Evolutionary conservation across 2,888 invertebrate species (phyloP), one percentile per base, ranked within the genome.

Genomic region (Willowsia nigromaculata): DNA sequence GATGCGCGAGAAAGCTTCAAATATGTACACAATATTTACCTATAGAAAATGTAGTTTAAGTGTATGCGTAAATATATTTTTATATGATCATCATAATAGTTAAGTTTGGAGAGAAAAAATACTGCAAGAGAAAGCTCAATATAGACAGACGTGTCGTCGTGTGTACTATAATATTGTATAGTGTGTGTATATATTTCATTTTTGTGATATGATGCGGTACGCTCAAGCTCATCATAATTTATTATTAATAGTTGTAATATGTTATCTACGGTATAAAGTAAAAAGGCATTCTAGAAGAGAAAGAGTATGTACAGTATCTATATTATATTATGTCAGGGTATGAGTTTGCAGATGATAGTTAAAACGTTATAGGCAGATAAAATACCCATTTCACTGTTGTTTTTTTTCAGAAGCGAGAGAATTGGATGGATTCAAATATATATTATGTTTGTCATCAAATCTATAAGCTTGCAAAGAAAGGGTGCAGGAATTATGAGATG

Each of bases 51-150:
- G n/a, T n/a, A n/a, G n/a, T n/a, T n/a, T n/a, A n/a, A n/a, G n/a
- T n/a, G 56, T n/a, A 5, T 27, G 25, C 22, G 22, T 15, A 62
- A 62, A 22, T 3, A n/a, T 6, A 62, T 62, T 13, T 22, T 2
- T 56, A 22, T 9, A 18, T 56, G 22, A 47, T 47, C 25, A 15
- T 22, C 3, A 18, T 43, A 27, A 25, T 56, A 25, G 25, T 56
- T 25, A 65, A 33, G 33, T 30, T 40, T 47, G 82, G n/a, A n/a
- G n/a, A n/a, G n/a, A 74, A 81, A 88, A 88, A 89, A 89, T 89
- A 89, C 84, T 89, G 88, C 56, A 80, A 89, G 89, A 89, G 80
- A 89, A 89, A 89, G 89, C 89, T 89, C 89, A 84, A 89, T 80
- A 30, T 33, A 53, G 47, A 76, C 76, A 76, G 30, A 50, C 50